phyloP scores from a whole-genome alignment of 92 coral and sea anemone genomes.

The Pocillopora meandrina region DNA sequence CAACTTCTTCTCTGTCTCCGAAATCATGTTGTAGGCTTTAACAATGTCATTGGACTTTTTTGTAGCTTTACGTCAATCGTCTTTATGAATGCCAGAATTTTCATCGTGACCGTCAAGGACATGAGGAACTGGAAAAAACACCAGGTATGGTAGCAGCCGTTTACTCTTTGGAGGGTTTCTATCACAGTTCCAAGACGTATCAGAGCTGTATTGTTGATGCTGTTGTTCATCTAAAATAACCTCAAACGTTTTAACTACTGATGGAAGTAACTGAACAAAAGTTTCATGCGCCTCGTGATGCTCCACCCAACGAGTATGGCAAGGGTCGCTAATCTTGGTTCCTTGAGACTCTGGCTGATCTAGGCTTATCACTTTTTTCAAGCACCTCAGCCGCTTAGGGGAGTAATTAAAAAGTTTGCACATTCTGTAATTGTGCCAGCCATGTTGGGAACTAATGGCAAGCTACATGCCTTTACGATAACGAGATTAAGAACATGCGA shows the following conservation, averaged over 20 bases:
- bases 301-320: no score
- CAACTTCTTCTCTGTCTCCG: slow-evolving; percentile 39
- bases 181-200: slow-evolving; percentile 52
- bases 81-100: slow-evolving; percentile 46
- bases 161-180: slow-evolving; percentile 49
- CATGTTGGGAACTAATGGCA: slow-evolving; percentile 46
- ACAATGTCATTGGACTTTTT: slow-evolving; percentile 64
- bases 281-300: background rate
- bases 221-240: slow-evolving; percentile 42
- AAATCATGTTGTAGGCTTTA: slow-evolving; percentile 54
- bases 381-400: background rate
- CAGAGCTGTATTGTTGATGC: slow-evolving; percentile 26
- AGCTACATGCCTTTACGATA: slow-evolving; percentile 43
- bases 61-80: slow-evolving; percentile 36
- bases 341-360: slow-evolving; percentile 16
- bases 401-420: slow-evolving; percentile 39
- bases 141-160: slow-evolving; percentile 27
- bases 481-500: slow-evolving; percentile 38
- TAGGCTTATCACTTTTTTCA: background rate
- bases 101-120: slow-evolving; percentile 40
- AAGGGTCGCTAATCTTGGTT: no score
- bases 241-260: background rate
- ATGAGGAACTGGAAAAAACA: slow-evolving; percentile 45
- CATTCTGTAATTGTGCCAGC: slow-evolving; percentile 26
- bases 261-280: background rate